Percentiles rank a stretch among this genome's conserved stretches.
Evolutionary conservation across 1,140 invertebrate genomes (phyloP).

Genomic region (Mizuhopecten yessoensis): DNA sequence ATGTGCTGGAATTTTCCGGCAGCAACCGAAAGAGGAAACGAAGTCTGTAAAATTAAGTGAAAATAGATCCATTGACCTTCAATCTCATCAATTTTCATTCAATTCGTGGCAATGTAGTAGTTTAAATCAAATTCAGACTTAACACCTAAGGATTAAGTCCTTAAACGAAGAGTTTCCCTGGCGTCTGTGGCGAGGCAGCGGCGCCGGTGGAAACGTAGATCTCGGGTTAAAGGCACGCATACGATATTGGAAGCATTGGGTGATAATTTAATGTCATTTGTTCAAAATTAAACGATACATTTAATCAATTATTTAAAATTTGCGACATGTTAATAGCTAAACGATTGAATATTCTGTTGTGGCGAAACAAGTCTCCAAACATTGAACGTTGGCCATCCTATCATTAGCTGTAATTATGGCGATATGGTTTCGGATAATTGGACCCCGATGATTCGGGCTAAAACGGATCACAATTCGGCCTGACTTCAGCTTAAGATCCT

Average conservation of each 20-base stretch:
- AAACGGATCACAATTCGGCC: slow-evolving; percentile 31
- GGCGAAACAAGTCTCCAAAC: slow-evolving; percentile 59
- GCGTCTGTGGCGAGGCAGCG: slow-evolving; percentile 2
- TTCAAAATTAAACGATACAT: slow-evolving; percentile 64
- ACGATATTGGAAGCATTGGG: slow-evolving; percentile 47
- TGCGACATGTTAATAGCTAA: slow-evolving; percentile 63
- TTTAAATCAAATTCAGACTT: slow-evolving; percentile 36
- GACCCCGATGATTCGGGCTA: slow-evolving; percentile 21
- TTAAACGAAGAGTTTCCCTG: background rate
- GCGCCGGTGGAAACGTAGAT: background rate
- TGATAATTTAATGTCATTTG: slow-evolving; percentile 69
- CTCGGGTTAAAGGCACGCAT: background rate
- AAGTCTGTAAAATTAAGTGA: slow-evolving; percentile 28
- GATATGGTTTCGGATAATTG: slow-evolving; percentile 61
- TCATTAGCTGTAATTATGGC: slow-evolving; percentile 61
- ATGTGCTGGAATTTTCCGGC: background rate
- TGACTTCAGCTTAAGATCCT: background rate
- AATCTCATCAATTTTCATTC: slow-evolving; percentile 10
- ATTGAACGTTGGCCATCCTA: slow-evolving; percentile 57
- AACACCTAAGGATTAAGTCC: slow-evolving; percentile 38
- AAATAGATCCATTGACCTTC: slow-evolving; percentile 32
- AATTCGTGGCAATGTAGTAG: slow-evolving; percentile 33
- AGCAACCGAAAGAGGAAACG: slow-evolving; percentile 5
- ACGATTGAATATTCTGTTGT: slow-evolving; percentile 64
- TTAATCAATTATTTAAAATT: slow-evolving; percentile 65